These are phyloP conservation scores for Drosophila littoralis DNA, from an alignment of 1,140 invertebrate genomes.

Conservation along the genomic window DNA sequence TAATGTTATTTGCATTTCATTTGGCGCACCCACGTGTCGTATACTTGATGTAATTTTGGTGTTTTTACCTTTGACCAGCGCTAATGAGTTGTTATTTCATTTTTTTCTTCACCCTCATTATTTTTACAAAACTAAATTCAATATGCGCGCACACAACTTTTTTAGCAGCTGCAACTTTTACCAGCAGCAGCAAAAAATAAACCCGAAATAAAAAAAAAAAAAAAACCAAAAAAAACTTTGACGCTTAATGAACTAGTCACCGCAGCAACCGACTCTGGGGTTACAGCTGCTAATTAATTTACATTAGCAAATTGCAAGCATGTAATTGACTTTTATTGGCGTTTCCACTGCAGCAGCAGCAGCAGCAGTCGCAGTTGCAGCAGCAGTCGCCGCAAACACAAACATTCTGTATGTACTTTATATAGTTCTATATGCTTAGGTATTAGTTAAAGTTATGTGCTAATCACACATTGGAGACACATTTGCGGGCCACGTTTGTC, in stretches of 20 bases:
- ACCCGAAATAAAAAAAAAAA: constrained; percentile 14
- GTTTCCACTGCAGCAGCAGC: constrained; percentile 29
- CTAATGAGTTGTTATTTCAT: constrained; percentile 61
- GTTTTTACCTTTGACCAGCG: constrained; percentile 27
- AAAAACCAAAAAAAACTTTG: constrained; percentile 49
- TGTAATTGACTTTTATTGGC: constrained; percentile 59
- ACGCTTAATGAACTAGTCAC: constrained; percentile 63
- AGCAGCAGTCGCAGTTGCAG: constrained; percentile 7
- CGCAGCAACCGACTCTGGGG: constrained; percentile 48
- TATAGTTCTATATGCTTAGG: constrained; percentile 10
- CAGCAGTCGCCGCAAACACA: constrained; percentile 22
- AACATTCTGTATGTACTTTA: constrained; percentile 26
- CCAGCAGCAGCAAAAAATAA: constrained; percentile 13
- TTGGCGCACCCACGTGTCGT: constrained; percentile 36
- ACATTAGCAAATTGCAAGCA: constrained; percentile 70
- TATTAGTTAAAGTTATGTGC: constrained; percentile 48
- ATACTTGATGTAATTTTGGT: constrained; percentile 49
- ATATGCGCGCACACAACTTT: constrained; percentile 54
- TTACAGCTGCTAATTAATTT: constrained; percentile 67
- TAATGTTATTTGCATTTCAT: constrained; percentile 63
- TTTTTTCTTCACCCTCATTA: neutral
- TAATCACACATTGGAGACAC: constrained; percentile 59
- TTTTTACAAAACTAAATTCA: constrained; percentile 53
- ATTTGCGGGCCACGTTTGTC: constrained; percentile 46
- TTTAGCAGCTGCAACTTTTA: constrained; percentile 46